Conservation (phyloP, 1,140 invertebrate species). For the Pararge aegeria region DNA sequence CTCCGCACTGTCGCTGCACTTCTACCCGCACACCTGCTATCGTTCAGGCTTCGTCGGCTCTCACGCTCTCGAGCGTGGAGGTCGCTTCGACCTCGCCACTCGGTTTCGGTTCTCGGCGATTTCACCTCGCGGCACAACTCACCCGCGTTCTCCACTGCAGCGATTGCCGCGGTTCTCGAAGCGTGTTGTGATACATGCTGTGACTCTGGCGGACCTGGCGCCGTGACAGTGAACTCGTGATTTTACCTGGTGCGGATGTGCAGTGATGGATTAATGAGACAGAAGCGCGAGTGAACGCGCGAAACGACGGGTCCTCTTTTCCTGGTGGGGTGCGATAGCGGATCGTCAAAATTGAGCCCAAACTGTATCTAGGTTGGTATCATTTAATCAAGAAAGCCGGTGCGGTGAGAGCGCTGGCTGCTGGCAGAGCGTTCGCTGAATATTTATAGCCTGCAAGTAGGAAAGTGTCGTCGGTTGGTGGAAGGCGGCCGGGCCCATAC, state of each 20-base stretch:
- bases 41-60: slow-evolving; percentile 63
- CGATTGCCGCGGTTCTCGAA: slow-evolving; percentile 34
- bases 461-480: slow-evolving; percentile 58
- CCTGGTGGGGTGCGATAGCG: slow-evolving; percentile 58
- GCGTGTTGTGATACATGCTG: slow-evolving; percentile 43
- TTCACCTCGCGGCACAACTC: slow-evolving; percentile 43
- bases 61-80: slow-evolving; percentile 69
- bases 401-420: slow-evolving; percentile 46
- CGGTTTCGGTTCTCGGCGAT: slow-evolving; percentile 54
- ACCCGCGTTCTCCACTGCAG: slow-evolving; percentile 33
- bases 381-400: slow-evolving; percentile 25
- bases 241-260: slow-evolving; percentile 72
- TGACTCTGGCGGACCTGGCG: slow-evolving; percentile 54
- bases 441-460: slow-evolving; percentile 72
- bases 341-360: slow-evolving; percentile 78
- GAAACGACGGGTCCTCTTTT: slow-evolving; percentile 50
- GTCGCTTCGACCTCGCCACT: slow-evolving; percentile 58
- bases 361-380: slow-evolving; percentile 77
- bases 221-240: slow-evolving; percentile 78
- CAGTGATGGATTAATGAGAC: slow-evolving; percentile 77
- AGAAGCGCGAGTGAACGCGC: slow-evolving; percentile 53
- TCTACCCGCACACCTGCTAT: slow-evolving; percentile 55
- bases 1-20: slow-evolving; percentile 43
- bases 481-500: slow-evolving; percentile 31
- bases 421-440: slow-evolving; percentile 58